Base-by-base conservation (phyloP, 1,140 invertebrate species). In the Periplaneta americana region DNA sequence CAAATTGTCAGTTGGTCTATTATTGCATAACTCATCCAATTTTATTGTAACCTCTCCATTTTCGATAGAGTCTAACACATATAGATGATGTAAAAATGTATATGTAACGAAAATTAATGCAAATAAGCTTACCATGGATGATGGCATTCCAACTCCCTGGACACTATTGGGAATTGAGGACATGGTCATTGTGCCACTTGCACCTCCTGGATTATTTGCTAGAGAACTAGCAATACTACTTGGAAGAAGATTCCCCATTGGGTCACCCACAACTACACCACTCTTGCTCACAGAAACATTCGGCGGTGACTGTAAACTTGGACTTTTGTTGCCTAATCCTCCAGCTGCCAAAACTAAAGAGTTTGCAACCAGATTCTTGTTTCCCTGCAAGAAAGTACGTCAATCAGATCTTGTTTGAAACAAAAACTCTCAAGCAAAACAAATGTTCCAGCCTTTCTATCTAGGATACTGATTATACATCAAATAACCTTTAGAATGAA, bases 231-330 rank as follows among this genome's bases (percentile, higher is more conserved):
- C 90, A 87, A 92, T 91, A 84, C 91, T 92, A 80, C 90, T 91
- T 81, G 90, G 89, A 85, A 93, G 87, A n/a, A 80, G 66, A 34
- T 34, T 75, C 66, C 37, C 80, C 34, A 80, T 75, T 34, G 80
- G 36, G 34, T 78, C 89, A 82, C 87, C 86, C 48, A 66, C 48
- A 66, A 66, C 48, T 82, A 83, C 85, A 75, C 84, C 82, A 75
- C 86, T 85, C 85, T 92, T 92, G 35, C 90, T 90, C 28, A 92
- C 91, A 33, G 91, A 91, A 81, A 95, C 93, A 86, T 95, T 95
- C 17, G 94, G 94, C 76, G 94, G 94, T 74, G 94, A 95, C 87
- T 96, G 95, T 87, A 96, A 89, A 85, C 94, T 95, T 75, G 94
- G 93, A 87, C 94, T 95, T 86, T 95, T 95, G 87, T 91, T 95